phyloP scores from a whole-genome alignment of 2,797 vertebrate species.

The Pseudomugil tenellus region DNA sequence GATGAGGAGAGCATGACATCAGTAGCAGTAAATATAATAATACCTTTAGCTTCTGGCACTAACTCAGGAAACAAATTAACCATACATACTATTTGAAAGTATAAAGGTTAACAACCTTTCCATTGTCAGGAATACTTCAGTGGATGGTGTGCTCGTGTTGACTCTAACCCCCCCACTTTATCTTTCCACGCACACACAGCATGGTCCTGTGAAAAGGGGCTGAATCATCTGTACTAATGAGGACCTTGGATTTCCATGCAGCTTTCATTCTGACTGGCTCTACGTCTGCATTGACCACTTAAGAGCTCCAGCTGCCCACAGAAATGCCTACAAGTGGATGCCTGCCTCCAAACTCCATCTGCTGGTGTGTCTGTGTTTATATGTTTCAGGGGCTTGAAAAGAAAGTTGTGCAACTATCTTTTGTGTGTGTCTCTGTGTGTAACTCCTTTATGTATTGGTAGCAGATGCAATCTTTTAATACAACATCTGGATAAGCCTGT shows the following conservation, averaged over 20 bases:
- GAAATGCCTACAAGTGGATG: conserved; percentile 65
- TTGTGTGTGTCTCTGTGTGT: conserved; percentile 13
- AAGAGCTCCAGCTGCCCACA: conserved; percentile 67
- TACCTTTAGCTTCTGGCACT: conserved; percentile 35
- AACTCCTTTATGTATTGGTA: conserved; percentile 14
- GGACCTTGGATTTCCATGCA: conserved; percentile 59
- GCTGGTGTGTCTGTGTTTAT: conserved; percentile 27
- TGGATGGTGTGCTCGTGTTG: conserved; percentile 28
- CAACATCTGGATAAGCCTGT: conserved; percentile 32
- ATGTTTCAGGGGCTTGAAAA: conserved; percentile 42
- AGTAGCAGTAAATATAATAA: conserved; percentile 24
- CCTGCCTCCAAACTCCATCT: conserved; percentile 48
- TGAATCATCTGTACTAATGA: conserved; percentile 76
- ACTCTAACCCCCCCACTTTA: conserved; percentile 15
- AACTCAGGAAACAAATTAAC: conserved; percentile 30
- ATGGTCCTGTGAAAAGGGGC: conserved; percentile 57
- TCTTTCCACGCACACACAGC: conserved; percentile 25
- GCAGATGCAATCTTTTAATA: conserved; percentile 30
- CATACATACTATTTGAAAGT: conserved; percentile 40
- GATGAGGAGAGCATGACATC: conserved; percentile 39
- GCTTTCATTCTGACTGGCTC: conserved; percentile 66
- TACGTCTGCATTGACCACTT: conserved; percentile 72
- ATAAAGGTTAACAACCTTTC: conserved; percentile 51
- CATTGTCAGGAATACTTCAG: conserved; percentile 28
- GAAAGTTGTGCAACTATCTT: conserved; percentile 23